These are phyloP conservation scores for Thereva nobilitata DNA, from an alignment of 2,888 invertebrate species.

Conservation along the genomic window DNA sequence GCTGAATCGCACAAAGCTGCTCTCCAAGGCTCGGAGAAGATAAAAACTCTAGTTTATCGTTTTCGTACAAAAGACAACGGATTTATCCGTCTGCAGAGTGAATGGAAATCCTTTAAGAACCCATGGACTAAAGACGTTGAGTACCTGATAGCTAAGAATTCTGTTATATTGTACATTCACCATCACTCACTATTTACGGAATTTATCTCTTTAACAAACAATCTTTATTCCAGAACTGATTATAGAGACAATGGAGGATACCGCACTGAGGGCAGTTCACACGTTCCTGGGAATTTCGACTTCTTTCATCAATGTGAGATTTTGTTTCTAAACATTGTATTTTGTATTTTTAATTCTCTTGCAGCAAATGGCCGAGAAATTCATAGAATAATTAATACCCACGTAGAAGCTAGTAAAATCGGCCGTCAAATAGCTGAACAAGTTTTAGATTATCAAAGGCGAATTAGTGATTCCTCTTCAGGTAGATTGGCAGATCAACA, in stretches of 20 bases:
- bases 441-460: slow-evolving; percentile 66
- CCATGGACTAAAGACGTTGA: slow-evolving; percentile 97
- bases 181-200: neutral
- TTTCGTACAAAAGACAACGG: slow-evolving; percentile 80
- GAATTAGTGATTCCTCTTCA: slow-evolving; percentile 60
- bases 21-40: slow-evolving; percentile 65
- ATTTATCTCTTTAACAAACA: neutral
- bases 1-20: slow-evolving; percentile 84
- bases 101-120: slow-evolving; percentile 87
- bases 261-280: slow-evolving; percentile 53
- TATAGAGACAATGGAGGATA: slow-evolving; percentile 60
- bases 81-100: slow-evolving; percentile 73
- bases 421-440: slow-evolving; percentile 83
- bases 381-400: slow-evolving; percentile 72
- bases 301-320: slow-evolving; percentile 63
- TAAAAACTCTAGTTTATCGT: slow-evolving; percentile 73
- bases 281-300: slow-evolving; percentile 59
- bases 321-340: neutral
- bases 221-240: slow-evolving; percentile 63
- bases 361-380: slow-evolving; percentile 66
- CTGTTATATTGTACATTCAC: slow-evolving; percentile 66
- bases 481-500: slow-evolving; percentile 41
- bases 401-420: slow-evolving; percentile 82
- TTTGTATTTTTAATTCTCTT: slow-evolving; percentile 1
- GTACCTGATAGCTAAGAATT: slow-evolving; percentile 85